Percentiles rank a stretch among this genome's conserved stretches.
Evolutionary conservation across 2,888 invertebrate species (phyloP).

Genomic region (Tillus elongatus): DNA sequence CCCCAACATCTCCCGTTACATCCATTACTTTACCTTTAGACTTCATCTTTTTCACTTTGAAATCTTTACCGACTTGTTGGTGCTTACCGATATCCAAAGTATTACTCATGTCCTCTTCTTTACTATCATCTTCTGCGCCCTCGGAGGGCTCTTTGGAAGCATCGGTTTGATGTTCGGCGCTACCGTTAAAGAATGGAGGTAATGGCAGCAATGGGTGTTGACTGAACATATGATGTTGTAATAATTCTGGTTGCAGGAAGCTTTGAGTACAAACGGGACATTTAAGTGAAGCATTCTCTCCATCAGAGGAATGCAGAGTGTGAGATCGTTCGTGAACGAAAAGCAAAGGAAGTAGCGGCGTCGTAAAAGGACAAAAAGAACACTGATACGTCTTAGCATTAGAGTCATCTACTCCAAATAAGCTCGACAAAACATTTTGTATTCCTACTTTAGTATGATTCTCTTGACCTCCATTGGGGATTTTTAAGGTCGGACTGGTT

Average conservation of each 20-base stretch:
- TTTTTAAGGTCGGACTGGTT: conserved; percentile 48
- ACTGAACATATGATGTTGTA: conserved; percentile 55
- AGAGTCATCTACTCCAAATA: conserved; percentile 47
- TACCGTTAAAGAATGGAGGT: conserved; percentile 40
- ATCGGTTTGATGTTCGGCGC: conserved; percentile 35
- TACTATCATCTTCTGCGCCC: conserved; percentile 27
- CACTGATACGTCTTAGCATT: conserved; percentile 74
- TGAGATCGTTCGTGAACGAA: conserved; percentile 89
- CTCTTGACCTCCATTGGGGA: conserved; percentile 45
- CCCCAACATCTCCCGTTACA: conserved; percentile 41
- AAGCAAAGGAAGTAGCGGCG: conserved; percentile 79
- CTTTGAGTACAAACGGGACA: conserved; percentile 54
- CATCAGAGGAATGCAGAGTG: conserved; percentile 29
- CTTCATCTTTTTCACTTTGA: conserved; percentile 20
- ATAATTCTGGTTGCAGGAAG: conserved; percentile 48
- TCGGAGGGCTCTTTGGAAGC: conserved; percentile 29
- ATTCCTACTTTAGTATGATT: conserved; percentile 36
- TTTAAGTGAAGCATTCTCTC: conserved; percentile 38
- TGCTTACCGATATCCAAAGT: conserved; percentile 17
- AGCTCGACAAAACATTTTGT: conserved; percentile 46
- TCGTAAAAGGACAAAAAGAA: conserved; percentile 81
- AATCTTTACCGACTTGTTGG: conserved; percentile 32
- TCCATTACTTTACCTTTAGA: conserved; percentile 19
- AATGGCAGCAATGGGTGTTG: conserved; percentile 46
- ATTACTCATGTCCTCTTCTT: conserved; percentile 29